Conservation (phyloP, 2,797 vertebrate genomes). For the Danio choprae region DNA sequence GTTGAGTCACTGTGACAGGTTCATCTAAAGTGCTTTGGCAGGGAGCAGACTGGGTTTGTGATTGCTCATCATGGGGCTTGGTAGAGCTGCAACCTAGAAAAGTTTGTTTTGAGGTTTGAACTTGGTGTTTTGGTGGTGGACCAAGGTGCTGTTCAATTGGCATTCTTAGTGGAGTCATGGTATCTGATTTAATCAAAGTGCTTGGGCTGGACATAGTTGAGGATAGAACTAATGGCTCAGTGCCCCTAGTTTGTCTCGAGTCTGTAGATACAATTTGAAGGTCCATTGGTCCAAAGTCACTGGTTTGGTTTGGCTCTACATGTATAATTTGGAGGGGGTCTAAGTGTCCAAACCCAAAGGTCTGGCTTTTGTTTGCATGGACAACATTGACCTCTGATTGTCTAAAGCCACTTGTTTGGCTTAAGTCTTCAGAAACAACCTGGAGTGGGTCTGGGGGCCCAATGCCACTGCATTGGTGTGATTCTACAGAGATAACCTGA, state of each 20-base stretch:
- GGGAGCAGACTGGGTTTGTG: background rate
- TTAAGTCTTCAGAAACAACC: background rate
- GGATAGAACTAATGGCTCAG: background rate
- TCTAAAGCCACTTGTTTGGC: background rate
- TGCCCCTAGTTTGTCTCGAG: background rate
- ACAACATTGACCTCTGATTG: background rate
- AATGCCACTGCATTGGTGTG: background rate
- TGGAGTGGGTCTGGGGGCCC: background rate
- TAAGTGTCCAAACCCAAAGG: background rate
- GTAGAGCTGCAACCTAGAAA: slow-evolving; percentile 1
- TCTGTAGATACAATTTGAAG: background rate
- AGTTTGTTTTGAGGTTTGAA: background rate
- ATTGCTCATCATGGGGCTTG: slow-evolving; percentile 17
- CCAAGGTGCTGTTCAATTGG: background rate
- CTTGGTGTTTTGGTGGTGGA: background rate
- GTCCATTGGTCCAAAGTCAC: background rate
- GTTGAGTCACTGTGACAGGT: background rate
- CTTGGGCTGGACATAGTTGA: background rate
- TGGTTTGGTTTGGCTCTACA: background rate
- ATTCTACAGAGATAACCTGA: background rate
- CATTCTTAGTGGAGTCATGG: background rate
- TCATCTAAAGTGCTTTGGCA: background rate
- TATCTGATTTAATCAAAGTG: background rate
- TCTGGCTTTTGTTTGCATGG: background rate
- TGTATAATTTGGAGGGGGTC: background rate